Percentiles rank a stretch among this genome's conserved stretches.
Conservation (phyloP, 23 tunicate genomes). For the Halocynthia roretzi region DNA sequence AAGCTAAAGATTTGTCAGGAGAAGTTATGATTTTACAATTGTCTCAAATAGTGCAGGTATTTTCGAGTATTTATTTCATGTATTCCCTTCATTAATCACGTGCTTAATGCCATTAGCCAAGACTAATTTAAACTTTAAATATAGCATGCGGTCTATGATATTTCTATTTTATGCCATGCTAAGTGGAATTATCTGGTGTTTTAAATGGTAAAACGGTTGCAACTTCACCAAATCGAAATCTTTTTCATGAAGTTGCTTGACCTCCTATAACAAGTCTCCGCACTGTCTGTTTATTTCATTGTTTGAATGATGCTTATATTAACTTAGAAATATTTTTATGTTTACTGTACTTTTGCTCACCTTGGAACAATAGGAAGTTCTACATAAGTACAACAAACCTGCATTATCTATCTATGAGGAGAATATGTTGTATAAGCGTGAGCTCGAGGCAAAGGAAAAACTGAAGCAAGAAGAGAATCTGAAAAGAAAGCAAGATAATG, state of each 20-base stretch:
- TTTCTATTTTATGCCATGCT: no score
- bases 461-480: slow-evolving; percentile 32
- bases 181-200: no score
- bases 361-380: slow-evolving; percentile 35
- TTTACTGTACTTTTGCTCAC: neutral
- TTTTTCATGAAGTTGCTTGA: no score
- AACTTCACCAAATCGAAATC: neutral
- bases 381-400: slow-evolving; percentile 63
- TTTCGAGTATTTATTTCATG: neutral
- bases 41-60: slow-evolving; percentile 45
- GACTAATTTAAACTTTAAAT: no score
- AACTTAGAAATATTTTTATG: neutral
- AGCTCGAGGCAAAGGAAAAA: slow-evolving; percentile 59
- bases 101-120: no score
- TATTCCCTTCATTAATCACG: neutral
- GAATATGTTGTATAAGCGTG: slow-evolving; percentile 58
- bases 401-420: slow-evolving; percentile 63
- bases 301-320: neutral
- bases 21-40: slow-evolving; percentile 86
- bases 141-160: no score
- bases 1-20: slow-evolving; percentile 42
- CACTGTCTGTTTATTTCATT: neutral
- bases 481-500: slow-evolving; percentile 43
- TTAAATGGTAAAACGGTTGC: no score
- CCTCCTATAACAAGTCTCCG: no score